Evolutionary conservation across 2,797 vertebrate genomes (phyloP).

Genomic region (Leucoraja ocellata): DNA sequence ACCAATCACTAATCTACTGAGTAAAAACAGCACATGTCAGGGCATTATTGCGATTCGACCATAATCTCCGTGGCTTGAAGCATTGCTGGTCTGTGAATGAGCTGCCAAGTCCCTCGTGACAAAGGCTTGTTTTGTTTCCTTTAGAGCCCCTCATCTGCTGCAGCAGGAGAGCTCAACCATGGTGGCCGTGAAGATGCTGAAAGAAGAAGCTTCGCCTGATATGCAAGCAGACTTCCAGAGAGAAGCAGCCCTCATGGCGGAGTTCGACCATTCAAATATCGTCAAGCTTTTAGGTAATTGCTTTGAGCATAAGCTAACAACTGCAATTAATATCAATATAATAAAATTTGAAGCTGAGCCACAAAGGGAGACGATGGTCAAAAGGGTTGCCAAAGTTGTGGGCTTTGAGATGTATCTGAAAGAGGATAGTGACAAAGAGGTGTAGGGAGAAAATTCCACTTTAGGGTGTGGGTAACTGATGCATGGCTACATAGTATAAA

Average conservation of each 20-base stretch:
- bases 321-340: background rate
- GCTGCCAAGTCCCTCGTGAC: background rate
- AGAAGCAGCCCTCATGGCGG: slow-evolving; percentile 93
- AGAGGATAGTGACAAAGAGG: background rate
- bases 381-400: background rate
- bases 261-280: slow-evolving; percentile 92
- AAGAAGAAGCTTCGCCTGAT: slow-evolving; percentile 89
- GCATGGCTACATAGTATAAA: no score
- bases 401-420: background rate
- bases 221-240: slow-evolving; percentile 98
- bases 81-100: background rate
- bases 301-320: background rate
- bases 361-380: background rate
- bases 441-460: background rate
- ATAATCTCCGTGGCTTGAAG: background rate
- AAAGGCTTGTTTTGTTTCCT: background rate
- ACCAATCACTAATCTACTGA: background rate
- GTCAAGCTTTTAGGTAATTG: slow-evolving; percentile 82
- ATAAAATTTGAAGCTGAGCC: background rate
- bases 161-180: slow-evolving; percentile 82
- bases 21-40: background rate
- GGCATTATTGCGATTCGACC: background rate
- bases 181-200: slow-evolving; percentile 98
- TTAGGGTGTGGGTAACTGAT: background rate
- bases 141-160: slow-evolving; percentile 72